phyloP scores from a whole-genome alignment of 2,888 invertebrate species.

The Trissonchulus sp. region DNA sequence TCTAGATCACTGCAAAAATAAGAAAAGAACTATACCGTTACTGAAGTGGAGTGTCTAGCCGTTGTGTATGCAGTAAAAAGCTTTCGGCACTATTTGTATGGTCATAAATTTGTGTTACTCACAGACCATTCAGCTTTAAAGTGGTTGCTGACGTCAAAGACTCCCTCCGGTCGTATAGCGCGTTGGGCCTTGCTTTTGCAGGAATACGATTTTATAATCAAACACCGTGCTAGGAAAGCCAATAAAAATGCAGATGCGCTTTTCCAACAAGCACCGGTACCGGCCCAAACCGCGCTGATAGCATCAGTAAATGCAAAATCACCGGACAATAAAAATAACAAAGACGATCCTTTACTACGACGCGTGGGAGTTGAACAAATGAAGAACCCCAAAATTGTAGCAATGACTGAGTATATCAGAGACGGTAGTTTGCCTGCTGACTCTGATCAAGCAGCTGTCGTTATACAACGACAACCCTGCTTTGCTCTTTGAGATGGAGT shows the following conservation, averaged over 20 bases:
- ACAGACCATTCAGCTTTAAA: constrained; percentile 56
- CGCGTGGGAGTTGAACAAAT: no score
- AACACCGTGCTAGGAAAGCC: constrained; percentile 50
- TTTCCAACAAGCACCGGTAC: no score
- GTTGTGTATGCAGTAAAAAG: constrained; percentile 50
- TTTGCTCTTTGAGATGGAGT: no score
- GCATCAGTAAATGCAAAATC: no score
- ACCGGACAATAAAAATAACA: no score
- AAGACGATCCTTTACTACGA: no score
- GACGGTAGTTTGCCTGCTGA: no score
- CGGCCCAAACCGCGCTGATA: no score
- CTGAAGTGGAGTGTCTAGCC: constrained; percentile 51
- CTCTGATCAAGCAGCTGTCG: no score
- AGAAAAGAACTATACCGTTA: constrained; percentile 53
- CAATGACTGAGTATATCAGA: no score
- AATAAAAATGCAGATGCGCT: constrained; percentile 53
- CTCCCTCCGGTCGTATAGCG: constrained; percentile 53
- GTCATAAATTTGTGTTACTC: constrained; percentile 44
- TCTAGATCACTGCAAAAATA: constrained; percentile 37
- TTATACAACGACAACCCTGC: no score
- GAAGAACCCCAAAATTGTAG: no score
- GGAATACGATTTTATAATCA: constrained; percentile 48
- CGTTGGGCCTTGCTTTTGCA: constrained; percentile 55
- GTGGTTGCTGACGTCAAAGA: constrained; percentile 54
- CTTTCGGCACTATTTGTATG: constrained; percentile 54